Evolutionary conservation across 2,113 vertebrate genomes (phyloP).

Genomic region (Chauna torquata): DNA sequence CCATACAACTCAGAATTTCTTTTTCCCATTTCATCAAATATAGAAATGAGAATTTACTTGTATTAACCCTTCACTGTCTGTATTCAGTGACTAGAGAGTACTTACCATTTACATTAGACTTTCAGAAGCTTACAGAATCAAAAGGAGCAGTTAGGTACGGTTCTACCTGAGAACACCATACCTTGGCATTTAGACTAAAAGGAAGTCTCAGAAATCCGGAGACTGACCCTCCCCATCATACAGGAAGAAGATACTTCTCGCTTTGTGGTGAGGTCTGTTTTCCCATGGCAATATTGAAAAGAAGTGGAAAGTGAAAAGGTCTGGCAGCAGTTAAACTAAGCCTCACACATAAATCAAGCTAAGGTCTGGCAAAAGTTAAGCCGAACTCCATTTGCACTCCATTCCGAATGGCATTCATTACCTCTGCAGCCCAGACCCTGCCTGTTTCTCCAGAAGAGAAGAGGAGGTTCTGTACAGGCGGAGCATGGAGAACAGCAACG

Average conservation of each 20-base stretch:
- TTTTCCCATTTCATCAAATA: not conserved
- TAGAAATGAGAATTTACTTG: not conserved
- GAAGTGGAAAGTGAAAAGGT: not conserved
- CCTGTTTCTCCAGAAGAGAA: not conserved
- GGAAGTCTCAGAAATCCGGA: not conserved
- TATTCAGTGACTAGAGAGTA: not conserved
- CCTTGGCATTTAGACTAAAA: not conserved
- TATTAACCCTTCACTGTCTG: not conserved
- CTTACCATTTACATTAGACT: not conserved
- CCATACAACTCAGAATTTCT: not conserved
- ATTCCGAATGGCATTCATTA: not conserved
- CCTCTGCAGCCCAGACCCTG: not conserved
- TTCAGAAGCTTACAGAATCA: not conserved
- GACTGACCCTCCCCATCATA: not conserved
- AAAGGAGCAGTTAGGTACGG: not conserved
- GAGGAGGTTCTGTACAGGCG: not conserved
- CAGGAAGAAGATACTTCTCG: not conserved
- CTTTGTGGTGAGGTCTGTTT: not conserved
- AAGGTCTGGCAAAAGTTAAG: not conserved
- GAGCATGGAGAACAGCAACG: not conserved
- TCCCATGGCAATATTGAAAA: not conserved
- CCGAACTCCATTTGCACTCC: accelerated
- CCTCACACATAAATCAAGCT: not conserved
- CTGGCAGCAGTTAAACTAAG: not conserved
- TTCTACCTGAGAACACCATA: not conserved